Evolutionary conservation across 1,140 invertebrate species (phyloP).

Genomic region (Lutraria rhynchaena): DNA sequence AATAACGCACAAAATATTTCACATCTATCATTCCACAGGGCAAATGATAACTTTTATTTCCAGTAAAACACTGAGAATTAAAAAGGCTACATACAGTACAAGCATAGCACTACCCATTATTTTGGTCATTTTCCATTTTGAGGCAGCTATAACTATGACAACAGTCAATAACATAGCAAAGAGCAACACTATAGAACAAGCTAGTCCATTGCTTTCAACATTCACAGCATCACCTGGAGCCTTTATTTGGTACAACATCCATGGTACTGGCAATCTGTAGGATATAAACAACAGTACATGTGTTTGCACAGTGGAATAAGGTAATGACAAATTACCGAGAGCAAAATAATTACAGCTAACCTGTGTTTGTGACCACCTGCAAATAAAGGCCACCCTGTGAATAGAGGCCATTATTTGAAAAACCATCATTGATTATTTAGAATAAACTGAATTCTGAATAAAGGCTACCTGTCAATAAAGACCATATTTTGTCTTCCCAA

Average conservation of each 20-base stretch:
- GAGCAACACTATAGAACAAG: conserved; percentile 97
- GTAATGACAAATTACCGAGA: too few species aligned
- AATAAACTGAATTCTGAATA: too few species aligned
- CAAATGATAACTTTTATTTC: conserved; percentile 94
- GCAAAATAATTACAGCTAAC: too few species aligned
- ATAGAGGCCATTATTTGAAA: too few species aligned
- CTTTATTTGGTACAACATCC: conserved; percentile 93
- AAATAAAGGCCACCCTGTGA: too few species aligned
- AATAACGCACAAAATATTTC: too few species aligned
- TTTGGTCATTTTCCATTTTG: conserved; percentile 98
- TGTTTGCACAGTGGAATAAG: too few species aligned
- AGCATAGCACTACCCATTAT: conserved; percentile 98
- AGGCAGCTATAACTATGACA: conserved; percentile 96
- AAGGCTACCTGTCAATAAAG: too few species aligned
- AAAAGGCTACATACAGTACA: conserved; percentile 97
- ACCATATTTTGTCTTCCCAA: too few species aligned
- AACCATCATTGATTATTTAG: too few species aligned
- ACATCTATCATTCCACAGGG: conserved; percentile 56
- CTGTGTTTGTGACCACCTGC: too few species aligned
- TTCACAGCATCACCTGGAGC: conserved; percentile 89
- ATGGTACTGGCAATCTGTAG: conserved; percentile 96
- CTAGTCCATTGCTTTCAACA: conserved; percentile 97
- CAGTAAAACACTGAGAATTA: conserved; percentile 95
- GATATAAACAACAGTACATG: conserved; percentile 50
- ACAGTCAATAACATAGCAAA: conserved; percentile 98